A percentile compares a stretch with the other conserved stretches of the same genome.
phyloP scores from a whole-genome alignment of 1,140 invertebrate genomes.

The Physella acuta region DNA sequence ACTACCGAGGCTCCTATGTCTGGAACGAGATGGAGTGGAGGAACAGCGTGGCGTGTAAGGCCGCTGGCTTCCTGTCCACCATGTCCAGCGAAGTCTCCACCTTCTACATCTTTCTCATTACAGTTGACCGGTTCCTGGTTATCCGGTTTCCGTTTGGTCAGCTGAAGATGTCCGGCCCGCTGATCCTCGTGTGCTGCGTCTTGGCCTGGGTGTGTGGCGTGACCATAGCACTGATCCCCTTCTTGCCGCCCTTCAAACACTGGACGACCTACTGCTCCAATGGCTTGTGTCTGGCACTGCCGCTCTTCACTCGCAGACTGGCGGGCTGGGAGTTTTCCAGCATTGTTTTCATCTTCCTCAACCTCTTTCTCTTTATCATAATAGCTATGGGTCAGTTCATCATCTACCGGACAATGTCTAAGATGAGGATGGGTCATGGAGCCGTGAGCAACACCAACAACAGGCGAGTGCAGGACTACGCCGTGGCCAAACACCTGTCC shows the following conservation, averaged over 20 bases:
- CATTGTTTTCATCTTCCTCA: constrained; percentile 27
- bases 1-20: constrained; percentile 41
- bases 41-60: constrained; percentile 32
- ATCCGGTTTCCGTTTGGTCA: constrained; percentile 39
- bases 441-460: constrained; percentile 2
- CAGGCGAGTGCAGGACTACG: constrained; percentile 34
- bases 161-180: constrained; percentile 3
- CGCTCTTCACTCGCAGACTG: constrained; percentile 10
- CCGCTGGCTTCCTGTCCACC: constrained; percentile 44
- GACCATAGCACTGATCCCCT: constrained; percentile 28
- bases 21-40: constrained; percentile 39
- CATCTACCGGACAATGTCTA: constrained; percentile 33
- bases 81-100: constrained; percentile 39
- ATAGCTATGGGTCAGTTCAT: constrained; percentile 27
- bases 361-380: constrained; percentile 27
- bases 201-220: constrained; percentile 29
- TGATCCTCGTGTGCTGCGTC: constrained; percentile 3
- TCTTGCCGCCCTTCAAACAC: constrained; percentile 25
- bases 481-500: constrained; percentile 35
- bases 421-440: constrained; percentile 3
- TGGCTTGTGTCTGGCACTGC: constrained; percentile 25
- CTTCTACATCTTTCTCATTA: constrained; percentile 35
- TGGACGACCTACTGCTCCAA: constrained; percentile 29
- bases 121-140: constrained; percentile 35
- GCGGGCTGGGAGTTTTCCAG: constrained; percentile 27